phyloP scores from a whole-genome alignment of 2,113 vertebrate species.

The Tauraco erythrolophus region DNA sequence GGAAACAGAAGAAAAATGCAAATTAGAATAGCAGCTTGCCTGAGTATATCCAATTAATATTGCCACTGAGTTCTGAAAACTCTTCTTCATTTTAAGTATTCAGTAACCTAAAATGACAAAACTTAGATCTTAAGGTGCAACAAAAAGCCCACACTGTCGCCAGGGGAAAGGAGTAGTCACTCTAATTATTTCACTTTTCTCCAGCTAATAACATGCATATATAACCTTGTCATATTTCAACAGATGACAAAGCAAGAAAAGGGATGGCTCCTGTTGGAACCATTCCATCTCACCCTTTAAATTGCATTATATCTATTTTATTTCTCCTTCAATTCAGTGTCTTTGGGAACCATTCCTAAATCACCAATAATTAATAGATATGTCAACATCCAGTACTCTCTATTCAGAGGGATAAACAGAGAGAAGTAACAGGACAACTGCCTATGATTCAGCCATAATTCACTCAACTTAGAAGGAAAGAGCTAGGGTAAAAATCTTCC shows the following conservation, averaged over 20 bases:
- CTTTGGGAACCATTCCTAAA: neutral
- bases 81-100: neutral
- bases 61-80: neutral
- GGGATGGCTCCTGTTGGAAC: neutral
- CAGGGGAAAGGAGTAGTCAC: neutral
- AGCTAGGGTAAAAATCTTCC: neutral
- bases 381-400: neutral
- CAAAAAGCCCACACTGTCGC: neutral
- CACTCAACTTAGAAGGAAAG: neutral
- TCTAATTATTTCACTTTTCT: neutral
- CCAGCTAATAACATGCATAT: neutral
- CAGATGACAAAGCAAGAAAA: neutral
- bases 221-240: neutral
- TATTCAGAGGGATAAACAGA: neutral
- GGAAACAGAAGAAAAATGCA: neutral
- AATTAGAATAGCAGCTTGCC: neutral
- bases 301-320: neutral
- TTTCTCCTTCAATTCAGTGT: neutral
- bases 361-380: neutral
- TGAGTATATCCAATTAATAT: neutral
- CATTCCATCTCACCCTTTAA: neutral
- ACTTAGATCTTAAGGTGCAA: neutral
- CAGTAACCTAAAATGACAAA: neutral
- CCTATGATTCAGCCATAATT: neutral
- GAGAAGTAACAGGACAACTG: neutral